A percentile compares a stretch with the other conserved stretches of the same genome.
phyloP scores from a whole-genome alignment of 2,888 invertebrate genomes.

The Pyralis farinalis region DNA sequence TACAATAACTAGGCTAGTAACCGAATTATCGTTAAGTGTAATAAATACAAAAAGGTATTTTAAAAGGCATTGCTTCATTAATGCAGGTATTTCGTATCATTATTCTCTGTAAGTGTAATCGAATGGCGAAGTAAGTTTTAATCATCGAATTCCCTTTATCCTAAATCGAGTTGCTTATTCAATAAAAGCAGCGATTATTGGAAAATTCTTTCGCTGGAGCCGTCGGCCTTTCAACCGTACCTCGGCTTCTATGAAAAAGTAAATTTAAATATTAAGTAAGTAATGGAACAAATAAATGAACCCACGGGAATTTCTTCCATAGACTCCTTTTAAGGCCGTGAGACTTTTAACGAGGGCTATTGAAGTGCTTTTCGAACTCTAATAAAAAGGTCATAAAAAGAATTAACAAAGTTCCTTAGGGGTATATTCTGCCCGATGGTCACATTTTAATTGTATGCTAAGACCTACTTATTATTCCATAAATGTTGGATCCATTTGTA shows the following conservation, averaged over 20 bases:
- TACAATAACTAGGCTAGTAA: too few relatives aligned
- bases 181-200: conserved; percentile 60
- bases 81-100: too few relatives aligned
- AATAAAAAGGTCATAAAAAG: conserved; percentile 69
- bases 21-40: too few relatives aligned
- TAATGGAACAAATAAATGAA: conserved; percentile 63
- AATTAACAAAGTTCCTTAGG: conserved; percentile 47
- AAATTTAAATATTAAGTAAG: conserved; percentile 55
- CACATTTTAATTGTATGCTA: conserved; percentile 54
- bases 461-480: conserved; percentile 61
- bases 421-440: conserved; percentile 29
- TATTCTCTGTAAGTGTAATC: too few relatives aligned
- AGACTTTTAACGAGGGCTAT: conserved; percentile 68
- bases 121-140: conserved; percentile 39
- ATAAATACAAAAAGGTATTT: too few relatives aligned
- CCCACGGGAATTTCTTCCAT: conserved; percentile 48
- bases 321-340: conserved; percentile 51
- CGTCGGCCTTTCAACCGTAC: conserved; percentile 32
- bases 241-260: conserved; percentile 31
- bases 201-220: conserved; percentile 48
- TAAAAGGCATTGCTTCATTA: too few relatives aligned
- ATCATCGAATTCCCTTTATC: conserved; percentile 50
- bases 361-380: conserved; percentile 63
- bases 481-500: conserved; percentile 40
- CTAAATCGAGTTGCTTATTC: conserved; percentile 53